phyloP scores from a whole-genome alignment of 2,888 invertebrate genomes.

The Sphinx pinastri region DNA sequence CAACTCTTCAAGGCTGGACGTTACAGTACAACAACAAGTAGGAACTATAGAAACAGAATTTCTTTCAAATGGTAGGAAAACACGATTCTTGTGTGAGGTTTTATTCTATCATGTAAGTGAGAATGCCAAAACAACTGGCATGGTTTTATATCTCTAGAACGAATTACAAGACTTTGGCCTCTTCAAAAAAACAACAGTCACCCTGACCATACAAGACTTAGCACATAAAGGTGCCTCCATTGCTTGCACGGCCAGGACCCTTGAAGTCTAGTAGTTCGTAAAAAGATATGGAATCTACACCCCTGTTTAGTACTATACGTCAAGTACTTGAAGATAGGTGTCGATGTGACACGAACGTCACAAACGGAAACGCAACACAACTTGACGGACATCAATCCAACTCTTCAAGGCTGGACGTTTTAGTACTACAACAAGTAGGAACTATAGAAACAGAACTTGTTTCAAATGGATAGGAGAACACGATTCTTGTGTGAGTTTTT shows the following conservation, averaged over 20 bases:
- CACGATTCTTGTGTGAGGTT: too few species aligned
- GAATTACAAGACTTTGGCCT: too few species aligned
- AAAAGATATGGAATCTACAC: background rate
- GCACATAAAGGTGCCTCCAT: background rate
- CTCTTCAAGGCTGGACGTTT: background rate
- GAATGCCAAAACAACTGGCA: too few species aligned
- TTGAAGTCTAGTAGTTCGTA: too few species aligned
- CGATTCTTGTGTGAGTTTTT: too few species aligned
- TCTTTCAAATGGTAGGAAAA: background rate
- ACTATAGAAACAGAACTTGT: background rate
- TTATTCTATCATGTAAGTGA: too few species aligned
- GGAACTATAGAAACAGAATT: background rate
- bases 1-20: background rate
- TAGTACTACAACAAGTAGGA: background rate
- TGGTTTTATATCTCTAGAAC: too few species aligned
- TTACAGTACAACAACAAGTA: background rate
- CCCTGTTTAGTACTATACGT: background rate
- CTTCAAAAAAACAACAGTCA: too few species aligned
- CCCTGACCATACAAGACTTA: too few species aligned
- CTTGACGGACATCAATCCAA: background rate
- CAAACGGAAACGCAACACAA: too few species aligned
- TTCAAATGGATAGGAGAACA: background rate
- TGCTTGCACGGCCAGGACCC: background rate
- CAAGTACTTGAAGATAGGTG: background rate
- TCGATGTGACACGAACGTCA: too few species aligned